phyloP scores from a whole-genome alignment of 1,140 invertebrate species.

The Drosophila pseudoananassae region DNA sequence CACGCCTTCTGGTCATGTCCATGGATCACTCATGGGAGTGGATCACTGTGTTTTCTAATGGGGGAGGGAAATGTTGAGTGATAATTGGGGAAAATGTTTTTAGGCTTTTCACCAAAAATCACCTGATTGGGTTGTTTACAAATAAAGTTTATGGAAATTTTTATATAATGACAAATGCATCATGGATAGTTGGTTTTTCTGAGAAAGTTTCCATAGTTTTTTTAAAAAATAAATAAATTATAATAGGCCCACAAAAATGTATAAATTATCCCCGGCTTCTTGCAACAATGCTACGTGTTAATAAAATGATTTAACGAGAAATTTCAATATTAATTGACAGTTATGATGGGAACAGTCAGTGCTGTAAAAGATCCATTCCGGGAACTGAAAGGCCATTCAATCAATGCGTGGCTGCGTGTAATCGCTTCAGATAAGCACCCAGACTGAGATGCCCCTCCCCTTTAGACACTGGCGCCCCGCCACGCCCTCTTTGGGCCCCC shows the following conservation, averaged over 20 bases:
- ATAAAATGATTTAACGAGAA: constrained; percentile 5
- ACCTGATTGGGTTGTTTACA: too few species aligned
- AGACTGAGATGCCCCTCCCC: constrained; percentile 3
- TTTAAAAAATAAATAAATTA: too few species aligned
- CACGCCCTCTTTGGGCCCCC: background rate
- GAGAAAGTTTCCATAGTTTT: too few species aligned
- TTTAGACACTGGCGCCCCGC: background rate
- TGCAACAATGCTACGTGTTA: too few species aligned
- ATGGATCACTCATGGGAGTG: constrained; percentile 15
- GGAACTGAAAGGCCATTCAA: constrained; percentile 45
- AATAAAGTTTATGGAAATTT: too few species aligned
- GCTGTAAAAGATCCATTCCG: constrained; percentile 24
- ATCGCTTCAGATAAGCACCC: constrained; percentile 49
- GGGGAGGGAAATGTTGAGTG: background rate
- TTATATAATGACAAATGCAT: too few species aligned
- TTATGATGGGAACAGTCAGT: background rate
- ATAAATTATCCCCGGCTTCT: too few species aligned
- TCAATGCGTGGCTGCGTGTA: constrained; percentile 64
- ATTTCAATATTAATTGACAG: background rate
- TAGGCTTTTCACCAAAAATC: too few species aligned
- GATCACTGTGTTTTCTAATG: background rate
- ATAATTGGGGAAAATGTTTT: constrained; percentile 1
- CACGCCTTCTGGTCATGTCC: constrained; percentile 53
- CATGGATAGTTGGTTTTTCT: too few species aligned
- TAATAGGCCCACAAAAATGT: too few species aligned